Evolutionary conservation across 2,888 invertebrate genomes (phyloP), one percentile per base, ranked within the genome.

Genomic region (Acanthosepion lycidas): DNA sequence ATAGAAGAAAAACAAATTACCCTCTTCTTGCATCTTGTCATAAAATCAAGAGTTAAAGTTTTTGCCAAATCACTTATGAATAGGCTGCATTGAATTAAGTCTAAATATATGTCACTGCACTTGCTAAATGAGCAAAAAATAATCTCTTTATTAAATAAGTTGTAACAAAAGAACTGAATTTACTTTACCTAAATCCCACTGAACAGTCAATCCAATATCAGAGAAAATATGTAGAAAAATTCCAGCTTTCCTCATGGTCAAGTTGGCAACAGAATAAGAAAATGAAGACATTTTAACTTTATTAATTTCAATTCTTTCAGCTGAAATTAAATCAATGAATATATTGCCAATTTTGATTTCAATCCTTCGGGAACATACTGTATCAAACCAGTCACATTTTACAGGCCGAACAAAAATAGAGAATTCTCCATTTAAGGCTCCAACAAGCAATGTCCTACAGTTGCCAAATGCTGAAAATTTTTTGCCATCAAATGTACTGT

Each of bases 181-280:
- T 15, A n/a, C 78, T 78, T 78, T n/a, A 78, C 78, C n/a, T 33
- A 78, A 78, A 78, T 78, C 78, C 78, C 78, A 78, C 15, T 78
- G 78, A n/a, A 78, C n/a, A 78, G n/a, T 78, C 78, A 78, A n/a
- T 78, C 78, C 78, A 78, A 78, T 78, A 78, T 78, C 78, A n/a
- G 78, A 78, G n/a, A 78, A 78, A 33, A 78, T 78, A 78, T 78
- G n/a, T n/a, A 78, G 78, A n/a, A 78, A 78, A 78, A 12, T 33
- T 78, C 78, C 78, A 78, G 78, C 9, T 15, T 78, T n/a, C n/a
- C n/a, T 78, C n/a, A 78, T 78, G 18, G 78, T 78, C n/a, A 78
- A n/a, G n/a, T 78, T 78, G 78, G 78, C 78, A 78, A 78, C 78
- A n/a, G 78, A 78, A 78, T 78, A 78, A 78, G 78, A 78, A 33